Conservation (phyloP, 2,888 invertebrate species). For the Cryptocheilus praepositus region DNA sequence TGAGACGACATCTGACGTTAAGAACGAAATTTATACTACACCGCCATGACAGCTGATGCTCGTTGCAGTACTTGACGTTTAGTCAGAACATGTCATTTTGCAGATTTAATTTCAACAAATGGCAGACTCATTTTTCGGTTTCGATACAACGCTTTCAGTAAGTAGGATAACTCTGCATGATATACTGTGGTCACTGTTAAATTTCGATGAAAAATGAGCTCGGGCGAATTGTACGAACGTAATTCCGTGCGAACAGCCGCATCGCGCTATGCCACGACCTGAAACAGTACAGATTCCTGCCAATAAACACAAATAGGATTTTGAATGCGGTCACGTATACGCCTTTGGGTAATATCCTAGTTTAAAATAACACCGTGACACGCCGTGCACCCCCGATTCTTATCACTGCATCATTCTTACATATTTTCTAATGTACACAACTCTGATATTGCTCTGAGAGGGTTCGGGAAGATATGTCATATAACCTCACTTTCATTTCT, state of each 20-base stretch:
- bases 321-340: background rate
- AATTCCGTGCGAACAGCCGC: slow-evolving; percentile 48
- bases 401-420: background rate
- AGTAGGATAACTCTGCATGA: slow-evolving; percentile 72
- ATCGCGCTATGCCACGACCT: slow-evolving; percentile 45
- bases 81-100: slow-evolving; percentile 73
- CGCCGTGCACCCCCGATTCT: background rate
- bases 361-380: background rate
- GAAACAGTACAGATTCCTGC: slow-evolving; percentile 8
- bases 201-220: background rate
- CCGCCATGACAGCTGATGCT: slow-evolving; percentile 74
- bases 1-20: slow-evolving; percentile 35
- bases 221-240: slow-evolving; percentile 14
- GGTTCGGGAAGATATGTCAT: slow-evolving; percentile 47
- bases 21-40: slow-evolving; percentile 22
- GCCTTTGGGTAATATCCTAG: background rate
- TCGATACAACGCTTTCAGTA: slow-evolving; percentile 87
- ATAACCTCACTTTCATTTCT: slow-evolving; percentile 61
- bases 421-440: slow-evolving; percentile 17
- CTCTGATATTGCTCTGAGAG: slow-evolving; percentile 10
- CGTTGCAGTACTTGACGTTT: slow-evolving; percentile 72
- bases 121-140: slow-evolving; percentile 93
- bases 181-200: slow-evolving; percentile 7
- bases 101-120: slow-evolving; percentile 77
- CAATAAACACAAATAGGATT: slow-evolving; percentile 8